phyloP scores from a whole-genome alignment of 2,888 invertebrate genomes.

The Nemotelus pantherinus region DNA sequence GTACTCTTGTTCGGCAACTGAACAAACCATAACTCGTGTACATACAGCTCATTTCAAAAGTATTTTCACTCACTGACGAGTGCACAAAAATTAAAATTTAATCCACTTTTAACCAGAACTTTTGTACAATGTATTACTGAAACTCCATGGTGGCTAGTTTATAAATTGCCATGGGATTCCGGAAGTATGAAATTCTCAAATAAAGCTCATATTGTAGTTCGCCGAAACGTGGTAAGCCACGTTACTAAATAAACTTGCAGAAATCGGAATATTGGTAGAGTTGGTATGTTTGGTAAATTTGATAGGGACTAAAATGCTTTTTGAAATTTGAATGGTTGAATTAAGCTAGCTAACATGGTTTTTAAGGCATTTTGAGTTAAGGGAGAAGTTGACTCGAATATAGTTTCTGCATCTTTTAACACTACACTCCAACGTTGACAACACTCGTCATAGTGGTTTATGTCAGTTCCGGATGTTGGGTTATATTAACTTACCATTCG shows the following conservation, averaged over 20 bases:
- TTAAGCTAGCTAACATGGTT: too few species aligned
- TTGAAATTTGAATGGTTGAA: too few species aligned
- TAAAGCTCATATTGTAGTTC: slow-evolving; percentile 13
- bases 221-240: not conserved
- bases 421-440: not conserved
- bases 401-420: too few species aligned
- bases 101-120: slow-evolving; percentile 15
- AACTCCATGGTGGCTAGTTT: slow-evolving; percentile 25
- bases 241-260: slow-evolving; percentile 3
- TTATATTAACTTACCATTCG: slow-evolving; percentile 22
- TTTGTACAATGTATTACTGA: slow-evolving; percentile 9
- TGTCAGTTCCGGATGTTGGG: slow-evolving; percentile 12
- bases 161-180: slow-evolving; percentile 15
- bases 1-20: too few species aligned
- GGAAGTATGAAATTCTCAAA: slow-evolving; percentile 17
- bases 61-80: not conserved
- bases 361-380: too few species aligned
- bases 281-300: too few species aligned
- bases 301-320: too few species aligned
- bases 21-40: too few species aligned
- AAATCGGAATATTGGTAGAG: not conserved
- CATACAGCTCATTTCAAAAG: too few species aligned
- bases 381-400: too few species aligned
- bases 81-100: slow-evolving; percentile 24
- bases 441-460: slow-evolving; percentile 16